These are phyloP conservation scores for Eurytoma adleriae DNA, from an alignment of 2,888 invertebrate genomes.

Conservation along the genomic window DNA sequence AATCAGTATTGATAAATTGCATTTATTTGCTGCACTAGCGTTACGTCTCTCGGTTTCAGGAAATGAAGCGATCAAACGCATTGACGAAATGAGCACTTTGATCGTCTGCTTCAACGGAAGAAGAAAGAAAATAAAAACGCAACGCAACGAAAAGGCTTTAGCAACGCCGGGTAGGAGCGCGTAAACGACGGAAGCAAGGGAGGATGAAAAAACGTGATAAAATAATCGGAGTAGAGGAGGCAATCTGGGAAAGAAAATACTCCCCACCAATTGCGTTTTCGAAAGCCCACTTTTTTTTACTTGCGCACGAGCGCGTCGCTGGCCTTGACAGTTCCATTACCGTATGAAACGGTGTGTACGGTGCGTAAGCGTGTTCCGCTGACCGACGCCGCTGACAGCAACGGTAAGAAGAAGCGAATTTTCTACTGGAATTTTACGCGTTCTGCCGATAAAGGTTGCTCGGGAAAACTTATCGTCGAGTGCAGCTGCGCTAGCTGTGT, in stretches of 20 bases:
- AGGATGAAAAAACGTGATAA: not conserved
- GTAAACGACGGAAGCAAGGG: not conserved
- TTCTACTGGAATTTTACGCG: too few relatives aligned
- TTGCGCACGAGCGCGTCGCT: not conserved
- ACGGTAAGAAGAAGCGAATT: not conserved
- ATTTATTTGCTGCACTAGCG: too few relatives aligned
- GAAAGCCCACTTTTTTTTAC: slow-evolving; percentile 20
- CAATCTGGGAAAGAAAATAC: not conserved
- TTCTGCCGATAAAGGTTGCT: too few relatives aligned
- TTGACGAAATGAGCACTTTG: too few relatives aligned
- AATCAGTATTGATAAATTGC: too few relatives aligned
- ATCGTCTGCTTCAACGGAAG: not conserved
- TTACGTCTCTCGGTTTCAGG: not conserved
- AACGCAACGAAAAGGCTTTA: not conserved
- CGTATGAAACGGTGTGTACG: slow-evolving; percentile 64
- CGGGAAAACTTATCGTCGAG: too few relatives aligned
- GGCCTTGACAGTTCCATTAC: slow-evolving; percentile 74
- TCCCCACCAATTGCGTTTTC: too few relatives aligned
- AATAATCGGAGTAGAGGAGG: not conserved
- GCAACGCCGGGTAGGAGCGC: not conserved
- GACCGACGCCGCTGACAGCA: not conserved
- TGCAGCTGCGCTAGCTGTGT: too few relatives aligned
- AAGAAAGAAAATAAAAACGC: not conserved
- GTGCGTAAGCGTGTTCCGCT: not conserved
- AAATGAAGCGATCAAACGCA: slow-evolving; percentile 1